These are phyloP conservation scores for Loris lydekkerianus DNA, from an alignment of 2,797 vertebrate genomes.

Conservation along the genomic window DNA sequence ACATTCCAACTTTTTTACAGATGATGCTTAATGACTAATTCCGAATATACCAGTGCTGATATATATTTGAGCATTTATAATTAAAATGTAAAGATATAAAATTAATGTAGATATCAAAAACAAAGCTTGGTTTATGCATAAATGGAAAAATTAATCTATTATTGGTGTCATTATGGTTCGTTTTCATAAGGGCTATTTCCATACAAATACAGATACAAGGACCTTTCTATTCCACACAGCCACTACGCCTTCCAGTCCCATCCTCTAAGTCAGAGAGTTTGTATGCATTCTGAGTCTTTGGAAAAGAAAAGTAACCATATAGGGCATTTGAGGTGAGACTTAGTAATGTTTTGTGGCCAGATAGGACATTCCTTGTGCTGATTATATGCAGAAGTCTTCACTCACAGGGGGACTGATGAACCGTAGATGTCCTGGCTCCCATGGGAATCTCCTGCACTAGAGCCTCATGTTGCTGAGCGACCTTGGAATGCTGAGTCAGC, in stretches of 20 bases:
- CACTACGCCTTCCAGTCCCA: not conserved
- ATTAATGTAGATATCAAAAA: not conserved
- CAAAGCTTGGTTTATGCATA: not conserved
- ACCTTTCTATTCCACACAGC: not conserved
- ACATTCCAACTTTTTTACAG: not conserved
- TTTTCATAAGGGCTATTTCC: not conserved
- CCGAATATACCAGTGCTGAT: not conserved
- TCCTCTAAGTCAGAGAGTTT: not conserved
- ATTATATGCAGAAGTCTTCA: not conserved
- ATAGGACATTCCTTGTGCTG: not conserved
- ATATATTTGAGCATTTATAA: not conserved
- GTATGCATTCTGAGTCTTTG: not conserved
- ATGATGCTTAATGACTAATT: constrained; percentile 7
- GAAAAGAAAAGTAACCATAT: not conserved
- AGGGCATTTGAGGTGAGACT: not conserved
- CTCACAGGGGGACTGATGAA: not conserved
- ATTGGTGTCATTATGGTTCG: not conserved
- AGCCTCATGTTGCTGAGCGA: not conserved
- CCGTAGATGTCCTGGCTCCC: no score
- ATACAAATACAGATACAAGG: not conserved
- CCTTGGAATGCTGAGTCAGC: not conserved
- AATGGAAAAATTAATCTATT: not conserved
- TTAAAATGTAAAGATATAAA: not conserved
- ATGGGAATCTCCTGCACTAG: no score
- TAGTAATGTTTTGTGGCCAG: not conserved